Evolutionary conservation across 2,113 vertebrate genomes (phyloP).

Genomic region (Oxyura jamaicensis): DNA sequence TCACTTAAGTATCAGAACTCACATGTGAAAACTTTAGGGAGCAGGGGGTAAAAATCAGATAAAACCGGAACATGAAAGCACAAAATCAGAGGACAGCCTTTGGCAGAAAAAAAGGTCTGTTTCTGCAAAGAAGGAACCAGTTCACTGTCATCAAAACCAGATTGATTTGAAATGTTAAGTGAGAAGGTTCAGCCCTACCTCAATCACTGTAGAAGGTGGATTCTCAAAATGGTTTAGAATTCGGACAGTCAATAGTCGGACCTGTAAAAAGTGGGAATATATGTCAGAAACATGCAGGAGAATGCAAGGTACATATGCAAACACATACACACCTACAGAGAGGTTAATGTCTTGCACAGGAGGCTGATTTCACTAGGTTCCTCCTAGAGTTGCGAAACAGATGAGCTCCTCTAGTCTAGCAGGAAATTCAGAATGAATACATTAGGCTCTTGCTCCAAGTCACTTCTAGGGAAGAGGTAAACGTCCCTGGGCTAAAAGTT

Average conservation of each 20-base stretch:
- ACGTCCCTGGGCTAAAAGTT: not conserved
- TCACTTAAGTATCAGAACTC: not conserved
- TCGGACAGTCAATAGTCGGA: slow-evolving; percentile 90
- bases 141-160: not conserved
- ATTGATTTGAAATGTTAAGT: not conserved
- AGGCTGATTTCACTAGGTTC: not conserved
- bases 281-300: not conserved
- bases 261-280: slow-evolving; percentile 71
- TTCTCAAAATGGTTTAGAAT: slow-evolving; percentile 91
- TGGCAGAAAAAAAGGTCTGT: not conserved
- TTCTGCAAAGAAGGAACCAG: not conserved
- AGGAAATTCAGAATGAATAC: not conserved
- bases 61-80: not conserved
- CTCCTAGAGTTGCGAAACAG: not conserved
- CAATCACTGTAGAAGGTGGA: slow-evolving; percentile 69
- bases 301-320: not conserved
- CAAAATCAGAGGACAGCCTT: not conserved
- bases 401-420: not conserved
- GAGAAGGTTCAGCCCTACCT: slow-evolving; percentile 78
- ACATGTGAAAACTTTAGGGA: not conserved
- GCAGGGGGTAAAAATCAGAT: not conserved
- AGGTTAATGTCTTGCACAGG: not conserved
- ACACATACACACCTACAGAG: not conserved
- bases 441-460: not conserved
- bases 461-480: not conserved